Evolutionary conservation across 2,113 vertebrate species (phyloP).

Genomic region (Petrocephalus zakoni): DNA sequence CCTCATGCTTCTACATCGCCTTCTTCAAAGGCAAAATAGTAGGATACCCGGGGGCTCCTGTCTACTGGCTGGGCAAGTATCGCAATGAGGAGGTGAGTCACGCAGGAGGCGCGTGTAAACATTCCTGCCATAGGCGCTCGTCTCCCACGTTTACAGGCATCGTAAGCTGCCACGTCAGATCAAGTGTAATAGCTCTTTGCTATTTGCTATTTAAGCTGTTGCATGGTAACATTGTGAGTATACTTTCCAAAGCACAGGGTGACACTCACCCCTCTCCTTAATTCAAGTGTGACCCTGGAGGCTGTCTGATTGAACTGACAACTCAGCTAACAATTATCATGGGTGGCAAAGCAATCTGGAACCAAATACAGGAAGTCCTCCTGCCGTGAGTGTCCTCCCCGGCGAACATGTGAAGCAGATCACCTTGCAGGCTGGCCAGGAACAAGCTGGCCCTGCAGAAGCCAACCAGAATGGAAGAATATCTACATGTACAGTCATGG

Average conservation of each 20-base stretch:
- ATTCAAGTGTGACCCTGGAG: conserved; percentile 84
- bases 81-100: conserved; percentile 81
- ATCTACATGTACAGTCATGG: neutral
- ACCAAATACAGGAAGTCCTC: conserved; percentile 89
- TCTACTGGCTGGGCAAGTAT: conserved; percentile 80
- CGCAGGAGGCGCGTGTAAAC: neutral
- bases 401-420: neutral
- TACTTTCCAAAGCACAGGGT: neutral
- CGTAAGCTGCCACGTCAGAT: neutral
- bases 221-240: neutral
- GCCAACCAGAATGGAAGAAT: neutral
- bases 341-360: conserved; percentile 92
- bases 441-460: neutral
- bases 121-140: neutral
- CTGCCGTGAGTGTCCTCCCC: conserved; percentile 72
- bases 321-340: conserved; percentile 88
- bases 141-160: neutral
- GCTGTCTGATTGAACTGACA: conserved; percentile 85
- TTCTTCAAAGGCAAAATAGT: conserved; percentile 90
- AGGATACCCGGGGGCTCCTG: conserved; percentile 75
- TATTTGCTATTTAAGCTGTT: neutral
- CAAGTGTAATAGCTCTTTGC: neutral
- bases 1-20: conserved; percentile 92
- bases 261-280: conserved; percentile 18
- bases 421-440: neutral